Evolutionary conservation across 2,797 vertebrate species (phyloP).

Genomic region (Ctenopoma multispine): DNA sequence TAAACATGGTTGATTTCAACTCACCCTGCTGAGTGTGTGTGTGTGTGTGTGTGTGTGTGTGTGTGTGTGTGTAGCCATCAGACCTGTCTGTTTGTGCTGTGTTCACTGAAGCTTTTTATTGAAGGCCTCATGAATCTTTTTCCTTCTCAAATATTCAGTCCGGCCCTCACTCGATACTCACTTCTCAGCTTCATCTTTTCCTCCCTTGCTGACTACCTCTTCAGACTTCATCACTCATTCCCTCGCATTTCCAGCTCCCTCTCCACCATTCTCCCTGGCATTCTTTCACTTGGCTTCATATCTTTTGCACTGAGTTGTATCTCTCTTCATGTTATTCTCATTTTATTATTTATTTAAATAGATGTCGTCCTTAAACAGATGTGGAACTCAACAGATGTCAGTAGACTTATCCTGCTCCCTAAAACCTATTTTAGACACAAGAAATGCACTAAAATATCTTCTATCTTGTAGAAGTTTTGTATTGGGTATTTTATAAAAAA

Average conservation of each 20-base stretch:
- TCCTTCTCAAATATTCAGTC: constrained; percentile 65
- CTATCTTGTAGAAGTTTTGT: too few relatives aligned
- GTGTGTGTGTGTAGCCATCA: constrained; percentile 28
- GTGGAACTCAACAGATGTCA: too few relatives aligned
- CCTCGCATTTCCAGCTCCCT: constrained; percentile 35
- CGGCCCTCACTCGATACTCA: constrained; percentile 12
- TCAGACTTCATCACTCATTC: constrained; percentile 49
- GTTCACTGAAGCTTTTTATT: constrained; percentile 79
- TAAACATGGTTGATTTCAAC: constrained; percentile 71
- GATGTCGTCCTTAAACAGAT: too few relatives aligned
- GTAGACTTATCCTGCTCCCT: too few relatives aligned
- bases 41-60: constrained; percentile 23
- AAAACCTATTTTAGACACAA: too few relatives aligned
- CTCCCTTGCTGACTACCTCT: constrained; percentile 40
- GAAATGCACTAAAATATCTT: too few relatives aligned
- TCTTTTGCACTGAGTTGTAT: constrained; percentile 1
- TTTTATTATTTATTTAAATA: not conserved
- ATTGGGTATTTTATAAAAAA: too few relatives aligned
- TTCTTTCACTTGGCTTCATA: constrained; percentile 13
- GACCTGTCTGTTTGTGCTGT: constrained; percentile 64
- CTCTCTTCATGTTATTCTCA: not conserved
- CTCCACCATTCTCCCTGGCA: constrained; percentile 16
- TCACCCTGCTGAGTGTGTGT: constrained; percentile 38
- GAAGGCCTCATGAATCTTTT: constrained; percentile 74
- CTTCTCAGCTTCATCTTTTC: constrained; percentile 47